phyloP scores from a whole-genome alignment of 2,888 invertebrate species.

The Pheosia tremula region DNA sequence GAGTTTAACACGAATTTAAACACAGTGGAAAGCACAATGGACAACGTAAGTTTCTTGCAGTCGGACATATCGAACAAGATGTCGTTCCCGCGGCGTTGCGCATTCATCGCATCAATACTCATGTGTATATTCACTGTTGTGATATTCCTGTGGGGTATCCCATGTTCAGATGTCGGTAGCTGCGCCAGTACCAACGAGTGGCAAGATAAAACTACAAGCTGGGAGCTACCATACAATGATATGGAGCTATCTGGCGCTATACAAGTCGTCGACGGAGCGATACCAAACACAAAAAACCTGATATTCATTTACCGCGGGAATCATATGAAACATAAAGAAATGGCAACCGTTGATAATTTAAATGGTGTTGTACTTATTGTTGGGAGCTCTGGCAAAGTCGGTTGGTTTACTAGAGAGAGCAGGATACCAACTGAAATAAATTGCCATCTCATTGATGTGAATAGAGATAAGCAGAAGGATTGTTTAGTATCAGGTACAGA shows the following conservation, averaged over 20 bases:
- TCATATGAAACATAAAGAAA: conserved; percentile 82
- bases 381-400: conserved; percentile 88
- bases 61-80: conserved; percentile 83
- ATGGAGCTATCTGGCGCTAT: conserved; percentile 89
- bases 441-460: conserved; percentile 89
- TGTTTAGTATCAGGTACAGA: conserved; percentile 90
- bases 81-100: conserved; percentile 87
- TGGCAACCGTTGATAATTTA: conserved; percentile 73
- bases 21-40: conserved; percentile 78
- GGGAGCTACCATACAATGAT: conserved; percentile 88
- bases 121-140: conserved; percentile 89
- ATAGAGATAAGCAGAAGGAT: conserved; percentile 88
- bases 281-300: conserved; percentile 87
- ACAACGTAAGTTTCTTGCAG: conserved; percentile 78
- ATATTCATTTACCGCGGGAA: conserved; percentile 90
- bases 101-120: conserved; percentile 88
- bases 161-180: conserved; percentile 88
- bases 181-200: conserved; percentile 84
- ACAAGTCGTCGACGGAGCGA: conserved; percentile 87
- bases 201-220: conserved; percentile 86
- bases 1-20: conserved; percentile 76
- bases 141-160: conserved; percentile 90
- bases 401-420: conserved; percentile 89
- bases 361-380: conserved; percentile 89
- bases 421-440: conserved; percentile 89